Base-by-base conservation (phyloP, 2,797 vertebrate species). In the Periophthalmus magnuspinnatus region DNA sequence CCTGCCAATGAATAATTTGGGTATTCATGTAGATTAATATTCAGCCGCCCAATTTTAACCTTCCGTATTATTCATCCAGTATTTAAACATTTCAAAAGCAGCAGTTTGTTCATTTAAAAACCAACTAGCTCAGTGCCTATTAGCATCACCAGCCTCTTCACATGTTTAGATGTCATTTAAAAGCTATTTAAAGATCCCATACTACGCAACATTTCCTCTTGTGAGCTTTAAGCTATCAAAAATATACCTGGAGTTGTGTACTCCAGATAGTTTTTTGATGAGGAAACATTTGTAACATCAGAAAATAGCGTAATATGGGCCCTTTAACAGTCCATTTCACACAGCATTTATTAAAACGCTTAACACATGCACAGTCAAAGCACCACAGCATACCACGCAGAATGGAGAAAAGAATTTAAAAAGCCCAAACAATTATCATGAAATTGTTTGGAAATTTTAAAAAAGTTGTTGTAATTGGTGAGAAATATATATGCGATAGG, bases 311-410 rank as follows among this genome's bases (percentile, higher is more conserved):
- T 14, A 16, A 45, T 45, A 14, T 45, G 13, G 13, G 13, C 41
- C 28, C 13, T 13, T 62, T 22, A 62, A 24, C n/a, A 45, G 13
- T 41, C 38, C 21, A 54, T 21, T 13, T 38, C 59, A 68, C 48
- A 1, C 22, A 13, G 38, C n/a, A 36, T 32, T 7, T 75, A 75
- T 72, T 84, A 19, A 74, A 65, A 21, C 33, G 28, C 67, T 83
- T 21, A 69, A 19, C 81, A 88, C 95, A 96, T 95, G 95, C 95
- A 93, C 83, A 90, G 84, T 89, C 83, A 86, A 85, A 91, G n/a
- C 72, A 81, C 17, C 91, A 92, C 81, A 78, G 80, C 89, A 92
- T 81, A 92, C 81, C 93, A 93, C 73, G 78, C 68, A 22, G 57
- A 71, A 58, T 73, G 70, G 7, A 41, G 22, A 68, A 75, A 59